Conservation (phyloP, 2,888 invertebrate genomes). For the Petrolisthes manimaculis region DNA sequence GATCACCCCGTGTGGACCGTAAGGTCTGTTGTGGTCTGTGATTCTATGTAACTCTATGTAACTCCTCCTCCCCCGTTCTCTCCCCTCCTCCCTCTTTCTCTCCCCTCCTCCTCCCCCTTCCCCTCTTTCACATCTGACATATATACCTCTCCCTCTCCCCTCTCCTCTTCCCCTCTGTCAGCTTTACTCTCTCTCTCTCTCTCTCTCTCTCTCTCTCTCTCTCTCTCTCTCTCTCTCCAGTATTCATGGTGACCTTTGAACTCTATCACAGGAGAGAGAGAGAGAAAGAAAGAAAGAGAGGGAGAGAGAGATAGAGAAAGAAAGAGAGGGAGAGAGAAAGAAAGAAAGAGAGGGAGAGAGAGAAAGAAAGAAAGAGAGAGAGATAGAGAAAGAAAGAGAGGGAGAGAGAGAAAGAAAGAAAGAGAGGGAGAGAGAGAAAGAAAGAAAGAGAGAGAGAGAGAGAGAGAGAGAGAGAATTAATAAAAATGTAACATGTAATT, state of each 20-base stretch:
- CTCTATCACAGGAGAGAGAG: background rate
- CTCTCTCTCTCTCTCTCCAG: background rate
- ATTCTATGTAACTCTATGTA: too few relatives aligned
- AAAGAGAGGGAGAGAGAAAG: background rate
- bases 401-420: background rate
- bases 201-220: conserved; percentile 10
- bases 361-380: background rate
- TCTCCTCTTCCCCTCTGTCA: background rate
- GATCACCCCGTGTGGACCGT: too few relatives aligned
- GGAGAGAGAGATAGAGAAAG: background rate
- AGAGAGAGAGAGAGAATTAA: background rate
- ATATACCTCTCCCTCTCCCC: too few relatives aligned
- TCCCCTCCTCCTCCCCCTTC: background rate
- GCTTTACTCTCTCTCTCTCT: conserved; percentile 5
- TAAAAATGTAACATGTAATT: too few relatives aligned
- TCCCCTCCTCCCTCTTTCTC: background rate
- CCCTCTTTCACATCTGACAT: background rate
- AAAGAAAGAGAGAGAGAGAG: background rate
- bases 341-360: background rate
- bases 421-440: background rate
- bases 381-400: background rate
- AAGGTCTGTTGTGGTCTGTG: too few relatives aligned
- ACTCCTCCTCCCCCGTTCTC: too few relatives aligned
- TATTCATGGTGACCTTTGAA: background rate
- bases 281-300: background rate